Base-by-base conservation (phyloP, 1,140 invertebrate species). In the Diploscapter pachys region DNA sequence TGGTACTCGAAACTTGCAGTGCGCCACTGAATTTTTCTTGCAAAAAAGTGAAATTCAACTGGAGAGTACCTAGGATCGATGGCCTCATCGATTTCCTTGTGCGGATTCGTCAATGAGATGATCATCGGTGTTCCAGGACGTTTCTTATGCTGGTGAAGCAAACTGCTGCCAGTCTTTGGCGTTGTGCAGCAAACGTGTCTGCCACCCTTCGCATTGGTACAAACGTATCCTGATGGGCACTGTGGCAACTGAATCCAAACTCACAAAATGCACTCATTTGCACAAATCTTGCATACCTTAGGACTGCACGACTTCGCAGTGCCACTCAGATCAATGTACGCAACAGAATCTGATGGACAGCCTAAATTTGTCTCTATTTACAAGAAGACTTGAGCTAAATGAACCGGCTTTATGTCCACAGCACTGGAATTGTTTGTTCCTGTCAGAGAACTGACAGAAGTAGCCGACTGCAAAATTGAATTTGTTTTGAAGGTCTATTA, bases 381-480 rank as follows among this genome's bases (percentile, higher is more conserved):
- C n/a, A 79, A 52, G 8, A 9, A 9, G 5, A 6, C 6, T 31
- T 53, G 5, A 50, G 31, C 54, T 52, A 54, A 65, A 13, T 78
- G 31, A 31, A 77, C 80, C 80, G 3, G 78, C 79, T 71, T 84
- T 83, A 51, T 82, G 82, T 6, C 80, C 82, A 71, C 82, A 83
- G 57, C 82, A 83, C 67, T 83, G 82, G 71, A 84, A 83, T 64
- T 84, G 82, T 53, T 69, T 79, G 56, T 83, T 84, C 50, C 63
- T 77, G 52, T 82, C 82, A n/a, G 82, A 84, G 59, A 84, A 83
- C 57, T 84, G 82, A 68, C 82, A 83, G 66, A 84, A 83, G 62
- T 83, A 83, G 8, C 82, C 82, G 31, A 55, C 59, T 31, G 31
- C 31, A 31, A 31, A 31, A 31, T 31, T 31, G 31, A 1, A 31